Percentiles rank a stretch among this genome's conserved stretches.
These are phyloP conservation scores for Crematogaster levior DNA, from an alignment of 2,888 invertebrate genomes.

Conservation along the genomic window DNA sequence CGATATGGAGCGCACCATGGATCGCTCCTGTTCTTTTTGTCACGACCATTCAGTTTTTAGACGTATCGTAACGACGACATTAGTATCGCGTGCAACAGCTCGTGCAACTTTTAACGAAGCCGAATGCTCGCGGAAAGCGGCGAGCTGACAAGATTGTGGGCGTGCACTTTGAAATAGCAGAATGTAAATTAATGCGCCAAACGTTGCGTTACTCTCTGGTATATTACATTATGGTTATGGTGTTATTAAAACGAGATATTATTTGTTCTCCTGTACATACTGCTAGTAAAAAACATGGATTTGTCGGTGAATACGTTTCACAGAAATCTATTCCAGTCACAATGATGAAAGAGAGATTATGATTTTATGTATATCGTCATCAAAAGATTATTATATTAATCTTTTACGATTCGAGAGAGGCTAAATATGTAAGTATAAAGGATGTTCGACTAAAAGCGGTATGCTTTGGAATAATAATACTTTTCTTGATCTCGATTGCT, in stretches of 20 bases:
- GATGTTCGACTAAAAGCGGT: neutral
- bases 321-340: neutral
- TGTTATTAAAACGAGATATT: constrained; percentile 1
- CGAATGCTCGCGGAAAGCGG: constrained; percentile 43
- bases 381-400: constrained; percentile 14
- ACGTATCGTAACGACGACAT: constrained; percentile 75
- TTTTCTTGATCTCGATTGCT: constrained; percentile 4
- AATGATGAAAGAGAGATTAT: neutral
- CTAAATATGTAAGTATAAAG: neutral
- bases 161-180: constrained; percentile 39
- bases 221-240: constrained; percentile 10
- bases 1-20: constrained; percentile 1
- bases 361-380: neutral
- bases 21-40: constrained; percentile 57
- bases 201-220: neutral
- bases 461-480: neutral
- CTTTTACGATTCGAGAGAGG: neutral
- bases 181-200: constrained; percentile 40
- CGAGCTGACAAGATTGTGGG: constrained; percentile 35
- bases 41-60: constrained; percentile 58
- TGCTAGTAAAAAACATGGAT: neutral
- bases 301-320: constrained; percentile 1
- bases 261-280: neutral
- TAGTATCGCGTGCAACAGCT: constrained; percentile 76
- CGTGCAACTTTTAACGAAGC: constrained; percentile 55